These are phyloP conservation scores for Parnassius smintheus DNA, from an alignment of 2,888 invertebrate species.

Conservation along the genomic window DNA sequence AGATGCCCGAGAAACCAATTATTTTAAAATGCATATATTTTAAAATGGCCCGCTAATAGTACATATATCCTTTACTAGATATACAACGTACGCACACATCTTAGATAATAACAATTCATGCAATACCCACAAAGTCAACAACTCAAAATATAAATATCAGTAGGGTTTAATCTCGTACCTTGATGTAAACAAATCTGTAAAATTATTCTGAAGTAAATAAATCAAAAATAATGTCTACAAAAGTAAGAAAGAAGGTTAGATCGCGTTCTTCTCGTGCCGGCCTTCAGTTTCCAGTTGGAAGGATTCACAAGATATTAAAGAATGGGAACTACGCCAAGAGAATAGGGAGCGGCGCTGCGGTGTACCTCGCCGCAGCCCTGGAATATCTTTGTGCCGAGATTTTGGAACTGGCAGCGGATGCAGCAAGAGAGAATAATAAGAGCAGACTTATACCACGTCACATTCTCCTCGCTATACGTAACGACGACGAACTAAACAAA, in stretches of 20 bases:
- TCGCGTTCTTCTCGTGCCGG: constrained; percentile 75
- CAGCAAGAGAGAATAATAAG: constrained; percentile 85
- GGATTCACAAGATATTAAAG: constrained; percentile 79
- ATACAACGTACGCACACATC: background rate
- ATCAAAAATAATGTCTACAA: constrained; percentile 38
- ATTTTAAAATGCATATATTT: no score
- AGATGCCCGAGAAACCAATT: no score
- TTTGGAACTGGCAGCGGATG: constrained; percentile 83
- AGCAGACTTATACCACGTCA: constrained; percentile 63
- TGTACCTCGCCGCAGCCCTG: constrained; percentile 80
- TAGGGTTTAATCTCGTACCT: no score
- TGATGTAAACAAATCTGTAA: background rate
- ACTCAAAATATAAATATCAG: constrained; percentile 3
- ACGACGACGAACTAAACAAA: constrained; percentile 56
- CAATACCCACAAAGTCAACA: constrained; percentile 3
- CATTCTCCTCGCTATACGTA: constrained; percentile 54
- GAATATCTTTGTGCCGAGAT: constrained; percentile 86
- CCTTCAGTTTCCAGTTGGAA: constrained; percentile 78
- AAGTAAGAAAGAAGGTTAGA: constrained; percentile 38
- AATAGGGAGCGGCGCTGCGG: constrained; percentile 76
- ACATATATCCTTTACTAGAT: no score
- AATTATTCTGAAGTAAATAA: background rate
- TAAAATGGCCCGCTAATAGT: no score
- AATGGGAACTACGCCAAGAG: constrained; percentile 83
- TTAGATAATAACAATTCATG: background rate